Base-by-base conservation (phyloP, 2,888 invertebrate genomes). In the Sisyra terminalis region DNA sequence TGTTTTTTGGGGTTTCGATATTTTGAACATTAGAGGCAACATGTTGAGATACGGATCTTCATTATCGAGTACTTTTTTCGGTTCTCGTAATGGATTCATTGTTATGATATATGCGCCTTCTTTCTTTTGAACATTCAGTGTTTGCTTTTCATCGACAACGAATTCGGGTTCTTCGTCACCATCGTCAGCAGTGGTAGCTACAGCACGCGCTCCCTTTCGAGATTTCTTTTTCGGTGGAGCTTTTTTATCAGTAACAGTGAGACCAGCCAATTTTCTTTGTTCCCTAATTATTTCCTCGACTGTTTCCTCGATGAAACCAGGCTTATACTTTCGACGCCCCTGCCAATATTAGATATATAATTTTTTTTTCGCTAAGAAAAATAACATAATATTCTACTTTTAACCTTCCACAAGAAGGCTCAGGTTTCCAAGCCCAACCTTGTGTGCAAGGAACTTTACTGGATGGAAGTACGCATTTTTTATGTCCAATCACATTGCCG, bases 41-140 rank as follows among this genome's bases (percentile, higher is more conserved):
- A 77, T 77, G 43, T 75, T 71, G 32, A 73, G 71, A 51, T 78
- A 79, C 0, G 79, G 78, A 54, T 77, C 72, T 50, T 78, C 77
- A 47, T 72, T 70, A 1, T 67, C 64, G 11, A 59, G 60, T 34
- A 79, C 59, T 15, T 66, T 65, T 1, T 65, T 63, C 1, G 75
- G 61, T 50, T 77, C 72, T 57, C 77, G 78, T 2, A 79, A 55
- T 0, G 79, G 79, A 43, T 76, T 71, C 53, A 80, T 71, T 51
- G 75, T 75, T 48, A 79, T 75, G 17, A 70, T 69, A 52, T 74
- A 78, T 2, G 68, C 63, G 2, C 77, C 77, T 32, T 77, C 71
- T 53, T 73, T 73, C 52, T 78, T 76, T 50, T 72, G 70, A 3
- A 79, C 71, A 45, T 70, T 71, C 10, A 79, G 56, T 0, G 78